Conservation (phyloP, 2,888 invertebrate genomes). For the Polymixis flavicincta region DNA sequence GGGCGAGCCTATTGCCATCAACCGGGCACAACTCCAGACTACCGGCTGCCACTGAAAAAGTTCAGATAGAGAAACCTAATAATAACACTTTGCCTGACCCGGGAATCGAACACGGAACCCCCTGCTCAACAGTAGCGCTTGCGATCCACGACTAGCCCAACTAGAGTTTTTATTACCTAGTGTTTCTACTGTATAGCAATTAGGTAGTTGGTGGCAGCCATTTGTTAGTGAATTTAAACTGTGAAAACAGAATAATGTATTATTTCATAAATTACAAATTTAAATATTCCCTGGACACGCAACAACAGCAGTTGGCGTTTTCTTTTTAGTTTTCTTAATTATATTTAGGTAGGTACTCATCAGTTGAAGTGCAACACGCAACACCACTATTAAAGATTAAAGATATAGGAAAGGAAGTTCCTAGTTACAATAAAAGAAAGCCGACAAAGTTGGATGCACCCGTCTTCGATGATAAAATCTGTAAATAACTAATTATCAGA, state of each 20-base stretch:
- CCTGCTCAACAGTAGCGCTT: too few species aligned
- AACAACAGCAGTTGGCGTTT: not conserved
- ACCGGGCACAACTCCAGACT: too few species aligned
- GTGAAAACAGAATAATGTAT: not conserved
- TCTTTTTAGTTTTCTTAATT: not conserved
- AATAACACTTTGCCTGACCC: too few species aligned
- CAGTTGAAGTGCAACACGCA: not conserved
- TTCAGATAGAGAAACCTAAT: too few species aligned
- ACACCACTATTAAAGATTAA: not conserved
- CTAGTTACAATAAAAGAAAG: not conserved
- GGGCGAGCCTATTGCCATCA: too few species aligned
- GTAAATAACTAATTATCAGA: constrained; percentile 6
- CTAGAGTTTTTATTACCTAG: not conserved
- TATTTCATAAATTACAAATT: not conserved
- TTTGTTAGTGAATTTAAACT: not conserved
- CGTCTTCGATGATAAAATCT: constrained; percentile 10
- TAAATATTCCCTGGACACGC: not conserved
- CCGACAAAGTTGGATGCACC: not conserved
- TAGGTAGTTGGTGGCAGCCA: too few species aligned
- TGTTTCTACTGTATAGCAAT: not conserved
- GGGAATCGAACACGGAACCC: too few species aligned
- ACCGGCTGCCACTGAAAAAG: too few species aligned
- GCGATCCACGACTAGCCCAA: too few species aligned
- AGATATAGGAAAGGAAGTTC: not conserved
- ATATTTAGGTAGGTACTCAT: not conserved